These are phyloP conservation scores for Phylloscopus trochiloides DNA, from an alignment of 2,113 vertebrate genomes.

Conservation along the genomic window DNA sequence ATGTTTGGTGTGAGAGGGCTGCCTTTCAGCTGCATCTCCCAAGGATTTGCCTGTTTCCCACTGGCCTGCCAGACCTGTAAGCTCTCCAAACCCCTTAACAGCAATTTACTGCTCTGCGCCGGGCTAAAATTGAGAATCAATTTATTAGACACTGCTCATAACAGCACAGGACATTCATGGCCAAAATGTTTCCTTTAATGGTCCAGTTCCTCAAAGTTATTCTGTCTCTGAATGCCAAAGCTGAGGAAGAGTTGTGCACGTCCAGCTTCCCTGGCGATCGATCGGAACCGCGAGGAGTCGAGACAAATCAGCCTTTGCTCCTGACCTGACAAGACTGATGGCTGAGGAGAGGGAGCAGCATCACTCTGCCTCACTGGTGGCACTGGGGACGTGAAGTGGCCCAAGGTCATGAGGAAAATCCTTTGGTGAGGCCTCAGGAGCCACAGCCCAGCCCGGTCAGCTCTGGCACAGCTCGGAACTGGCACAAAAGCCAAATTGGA, in stretches of 20 bases:
- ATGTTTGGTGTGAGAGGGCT: neutral
- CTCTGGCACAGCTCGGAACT: neutral
- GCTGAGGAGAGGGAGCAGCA: neutral
- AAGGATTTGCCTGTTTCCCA: neutral
- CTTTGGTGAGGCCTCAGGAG: neutral
- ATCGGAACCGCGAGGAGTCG: neutral
- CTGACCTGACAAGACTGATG: conserved; percentile 36
- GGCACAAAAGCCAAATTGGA: neutral
- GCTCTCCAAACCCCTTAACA: neutral
- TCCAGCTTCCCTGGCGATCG: neutral
- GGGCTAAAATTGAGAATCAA: neutral
- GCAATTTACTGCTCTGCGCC: neutral
- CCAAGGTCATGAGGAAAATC: neutral
- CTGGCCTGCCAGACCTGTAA: fast-evolving
- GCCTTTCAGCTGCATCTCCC: neutral
- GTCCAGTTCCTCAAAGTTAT: neutral
- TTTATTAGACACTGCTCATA: neutral
- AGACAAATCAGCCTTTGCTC: conserved; percentile 35
- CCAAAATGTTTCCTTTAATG: conserved; percentile 3
- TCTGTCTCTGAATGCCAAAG: conserved; percentile 13
- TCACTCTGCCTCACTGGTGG: neutral
- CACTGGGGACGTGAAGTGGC: neutral
- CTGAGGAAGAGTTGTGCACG: neutral
- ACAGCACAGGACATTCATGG: neutral
- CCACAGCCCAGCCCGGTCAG: neutral